Evolutionary conservation across 64 coral and sea anemone genomes (phyloP).

Genomic region (Platygyra sinensis): DNA sequence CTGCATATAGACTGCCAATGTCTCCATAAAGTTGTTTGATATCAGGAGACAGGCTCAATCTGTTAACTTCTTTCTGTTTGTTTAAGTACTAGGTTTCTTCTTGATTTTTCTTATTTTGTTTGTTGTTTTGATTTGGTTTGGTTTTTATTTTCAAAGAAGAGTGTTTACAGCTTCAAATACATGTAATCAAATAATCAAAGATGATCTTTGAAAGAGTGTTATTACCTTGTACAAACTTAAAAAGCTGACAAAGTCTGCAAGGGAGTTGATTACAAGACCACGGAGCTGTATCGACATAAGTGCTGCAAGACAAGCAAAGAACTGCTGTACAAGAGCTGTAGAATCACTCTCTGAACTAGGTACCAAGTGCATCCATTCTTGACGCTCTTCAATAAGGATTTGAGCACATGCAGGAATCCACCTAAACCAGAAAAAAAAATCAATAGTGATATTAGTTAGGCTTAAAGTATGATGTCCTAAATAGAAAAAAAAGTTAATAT

Average conservation of each 20-base stretch:
- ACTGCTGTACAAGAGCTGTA: conserved; percentile 78
- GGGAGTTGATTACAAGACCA: conserved; percentile 90
- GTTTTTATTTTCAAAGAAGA: no score
- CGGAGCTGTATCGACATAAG: conserved; percentile 98
- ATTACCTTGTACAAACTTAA: conserved; percentile 86
- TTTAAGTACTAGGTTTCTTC: no score
- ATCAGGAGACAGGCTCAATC: no score
- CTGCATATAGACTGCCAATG: no score
- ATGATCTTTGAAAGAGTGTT: no score
- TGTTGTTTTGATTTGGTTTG: no score
- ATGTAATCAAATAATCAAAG: background rate
- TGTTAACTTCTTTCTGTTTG: no score
- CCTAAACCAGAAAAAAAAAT: conserved; percentile 19
- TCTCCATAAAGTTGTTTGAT: no score
- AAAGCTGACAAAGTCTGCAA: conserved; percentile 93
- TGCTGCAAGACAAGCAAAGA: conserved; percentile 89
- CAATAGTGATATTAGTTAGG: background rate
- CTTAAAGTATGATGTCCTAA: background rate
- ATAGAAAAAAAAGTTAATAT: no score
- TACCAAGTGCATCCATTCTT: conserved; percentile 90
- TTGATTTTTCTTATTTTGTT: no score
- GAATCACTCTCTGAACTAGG: conserved; percentile 84
- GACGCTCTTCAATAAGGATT: conserved; percentile 69
- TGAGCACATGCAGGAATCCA: conserved; percentile 96
- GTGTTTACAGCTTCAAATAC: no score